A percentile compares a stretch with the other conserved stretches of the same genome.
phyloP scores from a whole-genome alignment of 2,797 vertebrate genomes.

The Esox lucius region DNA sequence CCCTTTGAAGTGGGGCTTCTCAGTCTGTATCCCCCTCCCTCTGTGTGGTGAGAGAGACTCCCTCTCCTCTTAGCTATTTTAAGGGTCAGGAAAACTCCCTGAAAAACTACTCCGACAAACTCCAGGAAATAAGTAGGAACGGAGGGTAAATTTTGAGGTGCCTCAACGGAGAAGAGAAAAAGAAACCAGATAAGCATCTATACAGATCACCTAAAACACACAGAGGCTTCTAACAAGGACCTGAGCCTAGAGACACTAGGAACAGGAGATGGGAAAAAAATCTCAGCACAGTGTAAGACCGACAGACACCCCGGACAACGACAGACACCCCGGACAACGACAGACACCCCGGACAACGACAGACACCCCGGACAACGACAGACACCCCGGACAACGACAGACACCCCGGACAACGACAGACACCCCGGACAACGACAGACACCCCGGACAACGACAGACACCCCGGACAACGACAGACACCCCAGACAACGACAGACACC shows the following conservation, averaged over 20 bases:
- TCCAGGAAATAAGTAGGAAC: background rate
- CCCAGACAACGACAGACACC: background rate
- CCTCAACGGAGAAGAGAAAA: background rate
- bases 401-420: no score
- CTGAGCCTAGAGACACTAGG: background rate
- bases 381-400: no score
- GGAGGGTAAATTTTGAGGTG: constrained; percentile 23
- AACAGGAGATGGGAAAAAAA: no score
- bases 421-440: no score
- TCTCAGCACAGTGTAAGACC: no score
- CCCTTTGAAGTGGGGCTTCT: constrained; percentile 53
- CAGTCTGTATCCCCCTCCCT: constrained; percentile 26
- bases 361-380: no score
- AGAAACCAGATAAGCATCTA: background rate
- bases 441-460: no score
- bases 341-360: no score
- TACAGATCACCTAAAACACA: background rate
- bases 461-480: no score
- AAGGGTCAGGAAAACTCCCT: constrained; percentile 15
- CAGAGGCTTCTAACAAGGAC: background rate
- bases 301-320: no score
- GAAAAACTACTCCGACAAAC: background rate
- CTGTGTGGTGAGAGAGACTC: background rate
- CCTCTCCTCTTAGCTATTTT: constrained; percentile 31
- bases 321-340: no score